Conservation (phyloP, 2,797 vertebrate genomes). For the Sus cebifrons region DNA sequence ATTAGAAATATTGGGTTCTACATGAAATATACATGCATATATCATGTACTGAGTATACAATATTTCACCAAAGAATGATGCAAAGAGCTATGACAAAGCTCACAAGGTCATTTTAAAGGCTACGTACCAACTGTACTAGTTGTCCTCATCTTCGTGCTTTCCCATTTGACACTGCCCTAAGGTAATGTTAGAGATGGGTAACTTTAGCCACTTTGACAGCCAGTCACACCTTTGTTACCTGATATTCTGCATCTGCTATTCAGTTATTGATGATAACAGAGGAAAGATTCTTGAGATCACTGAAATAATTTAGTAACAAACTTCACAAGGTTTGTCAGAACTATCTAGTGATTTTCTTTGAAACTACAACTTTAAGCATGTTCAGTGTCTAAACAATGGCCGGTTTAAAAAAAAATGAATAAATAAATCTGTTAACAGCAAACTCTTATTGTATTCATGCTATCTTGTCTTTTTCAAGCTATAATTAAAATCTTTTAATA, state of each 20-base stretch:
- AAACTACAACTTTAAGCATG: conserved; percentile 37
- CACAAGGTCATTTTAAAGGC: background rate
- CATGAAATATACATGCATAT: conserved; percentile 50
- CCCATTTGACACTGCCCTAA: background rate
- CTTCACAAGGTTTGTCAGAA: conserved; percentile 32
- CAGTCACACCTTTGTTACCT: background rate
- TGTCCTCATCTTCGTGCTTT: background rate
- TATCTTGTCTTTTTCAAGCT: background rate
- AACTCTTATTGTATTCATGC: background rate
- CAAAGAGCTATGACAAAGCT: background rate
- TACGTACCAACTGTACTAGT: background rate
- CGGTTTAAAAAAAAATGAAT: conserved; percentile 46
- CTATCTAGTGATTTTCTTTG: conserved; percentile 43
- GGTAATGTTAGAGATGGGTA: background rate
- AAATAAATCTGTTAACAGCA: conserved; percentile 1
- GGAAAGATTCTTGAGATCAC: background rate
- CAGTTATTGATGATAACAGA: background rate
- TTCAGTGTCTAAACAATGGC: conserved; percentile 19
- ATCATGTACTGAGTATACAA: background rate
- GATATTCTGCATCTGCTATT: background rate
- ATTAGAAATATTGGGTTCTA: conserved; percentile 55
- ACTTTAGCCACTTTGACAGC: background rate
- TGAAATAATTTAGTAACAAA: conserved; percentile 24
- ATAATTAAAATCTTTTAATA: conserved; percentile 45
- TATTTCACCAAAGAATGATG: background rate